phyloP scores from a whole-genome alignment of 2,888 invertebrate species.

The Netelia melanura region DNA sequence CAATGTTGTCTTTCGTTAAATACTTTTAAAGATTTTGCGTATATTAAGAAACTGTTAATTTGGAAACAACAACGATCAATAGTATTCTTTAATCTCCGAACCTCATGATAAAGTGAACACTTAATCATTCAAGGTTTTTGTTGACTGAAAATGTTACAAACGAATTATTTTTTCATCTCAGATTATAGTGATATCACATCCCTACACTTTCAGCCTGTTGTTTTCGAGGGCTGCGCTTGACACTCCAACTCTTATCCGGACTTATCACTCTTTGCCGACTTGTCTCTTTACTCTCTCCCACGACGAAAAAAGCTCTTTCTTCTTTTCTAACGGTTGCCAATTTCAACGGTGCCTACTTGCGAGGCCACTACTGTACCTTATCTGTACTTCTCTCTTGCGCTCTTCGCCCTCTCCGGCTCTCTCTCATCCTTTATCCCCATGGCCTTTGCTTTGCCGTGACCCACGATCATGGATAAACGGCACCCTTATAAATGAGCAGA shows the following conservation, averaged over 20 bases:
- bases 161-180: neutral
- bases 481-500: slow-evolving; percentile 55
- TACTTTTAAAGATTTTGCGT: too few species aligned
- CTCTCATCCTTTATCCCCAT: neutral
- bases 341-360: slow-evolving; percentile 28
- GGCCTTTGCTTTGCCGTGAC: slow-evolving; percentile 1
- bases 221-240: slow-evolving; percentile 8
- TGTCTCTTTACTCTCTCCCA: neutral
- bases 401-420: neutral
- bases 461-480: slow-evolving; percentile 38
- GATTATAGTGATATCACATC: neutral
- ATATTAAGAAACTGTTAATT: too few species aligned
- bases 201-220: slow-evolving; percentile 22
- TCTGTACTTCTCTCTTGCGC: neutral
- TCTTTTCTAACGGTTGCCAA: slow-evolving; percentile 15
- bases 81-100: too few species aligned
- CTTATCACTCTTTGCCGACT: slow-evolving; percentile 22
- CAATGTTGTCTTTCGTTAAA: too few species aligned
- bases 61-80: too few species aligned
- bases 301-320: slow-evolving; percentile 9
- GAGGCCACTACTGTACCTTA: slow-evolving; percentile 26
- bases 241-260: slow-evolving; percentile 52
- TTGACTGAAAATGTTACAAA: slow-evolving; percentile 1
- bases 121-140: neutral
- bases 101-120: too few species aligned